These are phyloP conservation scores for Perithous albicinctus DNA, from an alignment of 2,888 invertebrate species.

Conservation along the genomic window DNA sequence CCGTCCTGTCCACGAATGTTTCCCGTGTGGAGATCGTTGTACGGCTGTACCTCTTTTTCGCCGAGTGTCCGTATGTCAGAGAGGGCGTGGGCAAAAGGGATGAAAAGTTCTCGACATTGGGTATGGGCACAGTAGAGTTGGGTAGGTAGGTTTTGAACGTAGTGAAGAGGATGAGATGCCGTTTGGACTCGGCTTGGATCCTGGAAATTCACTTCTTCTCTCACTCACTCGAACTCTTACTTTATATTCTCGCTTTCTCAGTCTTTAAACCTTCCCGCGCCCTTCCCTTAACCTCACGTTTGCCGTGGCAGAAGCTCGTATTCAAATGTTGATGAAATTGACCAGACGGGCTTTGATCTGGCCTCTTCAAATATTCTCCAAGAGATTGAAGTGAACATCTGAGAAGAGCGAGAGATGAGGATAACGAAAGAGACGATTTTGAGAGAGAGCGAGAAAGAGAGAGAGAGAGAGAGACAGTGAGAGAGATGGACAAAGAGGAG, in stretches of 20 bases:
- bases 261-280: constrained; percentile 52
- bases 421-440: constrained; percentile 9
- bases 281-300: constrained; percentile 32
- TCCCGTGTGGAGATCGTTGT: constrained; percentile 47
- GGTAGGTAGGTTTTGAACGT: constrained; percentile 60
- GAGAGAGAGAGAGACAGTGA: constrained; percentile 6
- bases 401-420: constrained; percentile 74
- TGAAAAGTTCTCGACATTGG: constrained; percentile 56
- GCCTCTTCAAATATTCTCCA: constrained; percentile 84
- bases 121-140: constrained; percentile 61
- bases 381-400: constrained; percentile 84
- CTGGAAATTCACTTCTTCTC: constrained; percentile 62
- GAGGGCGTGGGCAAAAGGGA: constrained; percentile 55
- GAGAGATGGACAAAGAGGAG: not conserved
- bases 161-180: constrained; percentile 7
- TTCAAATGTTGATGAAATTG: constrained; percentile 85
- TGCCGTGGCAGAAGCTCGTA: constrained; percentile 72
- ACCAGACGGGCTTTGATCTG: constrained; percentile 84
- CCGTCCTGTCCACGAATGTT: constrained; percentile 29
- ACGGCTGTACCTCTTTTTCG: constrained; percentile 58
- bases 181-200: constrained; percentile 55
- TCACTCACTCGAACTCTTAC: constrained; percentile 48
- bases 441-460: not conserved
- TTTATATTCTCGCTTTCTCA: constrained; percentile 49
- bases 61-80: constrained; percentile 40